These are phyloP conservation scores for Epinephelus awoara DNA, from an alignment of 2,797 vertebrate species.

Conservation along the genomic window DNA sequence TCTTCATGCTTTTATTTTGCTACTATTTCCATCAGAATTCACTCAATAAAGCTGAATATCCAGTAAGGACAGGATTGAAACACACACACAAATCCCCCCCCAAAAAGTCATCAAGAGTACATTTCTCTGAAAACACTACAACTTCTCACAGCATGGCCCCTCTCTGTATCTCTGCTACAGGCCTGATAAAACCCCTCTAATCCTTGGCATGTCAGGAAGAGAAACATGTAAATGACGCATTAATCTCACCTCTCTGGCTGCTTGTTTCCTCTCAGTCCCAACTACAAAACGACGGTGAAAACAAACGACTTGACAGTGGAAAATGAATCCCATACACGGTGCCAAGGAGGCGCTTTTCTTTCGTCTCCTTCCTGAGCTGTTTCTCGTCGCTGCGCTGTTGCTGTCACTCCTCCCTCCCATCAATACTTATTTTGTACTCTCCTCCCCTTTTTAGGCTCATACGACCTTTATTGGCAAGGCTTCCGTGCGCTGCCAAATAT, in stretches of 20 bases:
- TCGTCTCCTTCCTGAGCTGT: slow-evolving; percentile 16
- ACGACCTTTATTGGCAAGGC: neutral
- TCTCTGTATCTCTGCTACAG: neutral
- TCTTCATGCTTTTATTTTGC: neutral
- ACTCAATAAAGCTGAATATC: neutral
- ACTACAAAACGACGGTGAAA: accelerated
- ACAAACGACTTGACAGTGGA: accelerated
- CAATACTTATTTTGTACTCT: neutral
- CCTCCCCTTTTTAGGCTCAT: slow-evolving; percentile 38
- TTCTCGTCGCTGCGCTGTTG: neutral
- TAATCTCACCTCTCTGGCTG: slow-evolving; percentile 41
- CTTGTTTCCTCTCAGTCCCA: neutral
- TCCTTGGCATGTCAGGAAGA: accelerated
- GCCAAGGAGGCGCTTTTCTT: neutral
- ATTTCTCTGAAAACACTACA: too few relatives aligned
- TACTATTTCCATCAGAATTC: accelerated
- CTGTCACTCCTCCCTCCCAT: slow-evolving; percentile 32
- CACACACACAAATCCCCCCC: neutral
- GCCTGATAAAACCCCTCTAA: neutral
- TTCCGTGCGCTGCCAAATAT: neutral
- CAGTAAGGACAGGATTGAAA: neutral
- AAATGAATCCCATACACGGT: neutral
- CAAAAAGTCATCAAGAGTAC: neutral
- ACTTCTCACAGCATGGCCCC: neutral
- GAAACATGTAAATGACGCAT: accelerated